Evolutionary conservation across 2,797 vertebrate genomes (phyloP), one percentile per base, ranked within the genome.

Genomic region (Argya squamiceps): DNA sequence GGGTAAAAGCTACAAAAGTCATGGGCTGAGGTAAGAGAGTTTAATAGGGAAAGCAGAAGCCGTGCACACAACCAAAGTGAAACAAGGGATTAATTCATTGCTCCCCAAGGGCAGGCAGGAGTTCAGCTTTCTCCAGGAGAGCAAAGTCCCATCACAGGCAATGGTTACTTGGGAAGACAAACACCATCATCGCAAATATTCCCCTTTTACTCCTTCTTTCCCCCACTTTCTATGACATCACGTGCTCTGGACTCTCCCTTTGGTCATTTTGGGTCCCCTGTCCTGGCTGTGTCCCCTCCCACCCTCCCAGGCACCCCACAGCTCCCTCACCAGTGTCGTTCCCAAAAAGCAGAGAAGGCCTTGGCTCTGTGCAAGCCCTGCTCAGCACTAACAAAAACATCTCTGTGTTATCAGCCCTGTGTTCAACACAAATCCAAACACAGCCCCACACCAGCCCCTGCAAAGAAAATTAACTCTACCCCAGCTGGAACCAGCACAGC

Each of bases 21-120:
- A 4, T 2, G n/a, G 29, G 63, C 10, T 60, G 27, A 52, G 27
- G 1, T 19, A 10, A 37, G 6, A 13, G 1, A 29, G 7, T 53
- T 52, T 14, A 19, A 20, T 4, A 6, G 2, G 11, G 37, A 37
- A 59, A n/a, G 23, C 12, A 44, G 19, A 27, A 59, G 44, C 22
- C 4, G 0, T 4, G 2, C 29, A 39, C 10, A n/a, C 30, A 74
- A 8, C 3, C 17, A 26, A 36, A 32, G 26, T 3, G 2, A 65
- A 58, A 36, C 5, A 37, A 7, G 6, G 37, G 26, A 32, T 43
- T 4, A 8, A 36, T 58, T 75, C 37, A 32, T 7, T 32, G 22
- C 17, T 67, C 32, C 52, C 44, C 37, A 58, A 1, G 44, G 60
- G 6, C 70, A 59, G 52, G 62, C 36, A 75, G 36, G 21, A 6